These are phyloP conservation scores for Andrena trimmerana DNA, from an alignment of 2,888 invertebrate genomes.

Conservation along the genomic window DNA sequence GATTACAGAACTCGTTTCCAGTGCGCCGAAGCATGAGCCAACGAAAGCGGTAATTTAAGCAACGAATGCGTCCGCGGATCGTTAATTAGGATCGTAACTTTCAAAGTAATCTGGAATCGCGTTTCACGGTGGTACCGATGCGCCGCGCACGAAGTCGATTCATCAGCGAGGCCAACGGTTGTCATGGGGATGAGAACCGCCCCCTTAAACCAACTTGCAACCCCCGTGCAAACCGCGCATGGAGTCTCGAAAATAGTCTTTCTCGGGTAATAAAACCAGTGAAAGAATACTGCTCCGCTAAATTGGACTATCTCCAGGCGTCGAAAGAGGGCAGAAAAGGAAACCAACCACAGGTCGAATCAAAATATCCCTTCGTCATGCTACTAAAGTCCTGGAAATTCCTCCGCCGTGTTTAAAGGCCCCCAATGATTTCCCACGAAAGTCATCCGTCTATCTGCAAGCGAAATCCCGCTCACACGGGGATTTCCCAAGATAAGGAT, in stretches of 20 bases:
- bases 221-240: slow-evolving; percentile 70
- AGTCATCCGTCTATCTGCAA: slow-evolving; percentile 70
- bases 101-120: slow-evolving; percentile 74
- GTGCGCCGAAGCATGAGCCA: slow-evolving; percentile 52
- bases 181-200: slow-evolving; percentile 82
- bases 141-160: slow-evolving; percentile 76
- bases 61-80: slow-evolving; percentile 69
- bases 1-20: slow-evolving; percentile 64
- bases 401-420: slow-evolving; percentile 61
- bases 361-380: slow-evolving; percentile 45
- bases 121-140: slow-evolving; percentile 74
- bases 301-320: background rate
- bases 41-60: slow-evolving; percentile 69
- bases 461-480: slow-evolving; percentile 74
- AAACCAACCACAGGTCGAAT: background rate
- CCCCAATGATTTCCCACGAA: slow-evolving; percentile 63
- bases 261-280: background rate
- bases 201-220: slow-evolving; percentile 72
- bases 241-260: slow-evolving; percentile 57
- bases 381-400: slow-evolving; percentile 59
- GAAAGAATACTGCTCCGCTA: slow-evolving; percentile 1
- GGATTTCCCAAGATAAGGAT: slow-evolving; percentile 74
- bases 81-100: slow-evolving; percentile 74
- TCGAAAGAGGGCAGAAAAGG: background rate
- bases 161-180: slow-evolving; percentile 77